A percentile compares a stretch with the other conserved stretches of the same genome.
Conservation (phyloP, 2,888 invertebrate species). For the Hybos culiciformis region DNA sequence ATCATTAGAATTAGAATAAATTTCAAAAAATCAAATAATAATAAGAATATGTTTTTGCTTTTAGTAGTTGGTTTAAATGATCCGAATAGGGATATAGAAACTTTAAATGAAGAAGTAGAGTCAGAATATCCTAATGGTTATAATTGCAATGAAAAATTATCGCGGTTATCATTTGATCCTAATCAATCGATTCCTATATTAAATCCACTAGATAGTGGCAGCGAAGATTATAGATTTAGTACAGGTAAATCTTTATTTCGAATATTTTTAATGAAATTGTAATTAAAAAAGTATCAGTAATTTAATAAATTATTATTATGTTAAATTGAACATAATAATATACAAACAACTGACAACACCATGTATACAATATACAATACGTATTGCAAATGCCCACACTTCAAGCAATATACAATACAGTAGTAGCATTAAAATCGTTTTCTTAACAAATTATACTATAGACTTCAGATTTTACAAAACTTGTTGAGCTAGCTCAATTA, state of each 20-base stretch:
- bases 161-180: slow-evolving; percentile 40
- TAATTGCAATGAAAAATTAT: slow-evolving; percentile 46
- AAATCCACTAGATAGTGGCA: slow-evolving; percentile 49
- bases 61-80: slow-evolving; percentile 42
- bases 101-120: slow-evolving; percentile 52
- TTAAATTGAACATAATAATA: neutral
- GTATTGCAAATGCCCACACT: too few relatives aligned
- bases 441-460: too few relatives aligned
- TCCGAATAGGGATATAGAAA: slow-evolving; percentile 49
- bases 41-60: slow-evolving; percentile 4
- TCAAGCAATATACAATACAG: too few relatives aligned
- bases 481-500: too few relatives aligned
- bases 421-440: too few relatives aligned
- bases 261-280: neutral
- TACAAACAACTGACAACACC: neutral
- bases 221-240: slow-evolving; percentile 46
- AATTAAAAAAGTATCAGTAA: slow-evolving; percentile 2
- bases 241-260: slow-evolving; percentile 35
- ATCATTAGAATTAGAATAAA: neutral
- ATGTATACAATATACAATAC: too few relatives aligned
- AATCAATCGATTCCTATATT: slow-evolving; percentile 41
- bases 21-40: neutral
- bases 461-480: too few relatives aligned
- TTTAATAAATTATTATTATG: neutral
- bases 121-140: slow-evolving; percentile 54